Percentiles rank a stretch among this genome's conserved stretches.
Conservation (phyloP, 2,113 vertebrate genomes). For the human region GRCh38 chr20:41242001-41242500, state of each 20-base stretch:
- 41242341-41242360: background rate
- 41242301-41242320: background rate
- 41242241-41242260: background rate
- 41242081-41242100: slow-evolving; percentile 1
- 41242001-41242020: background rate
- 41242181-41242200: background rate
- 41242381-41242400: background rate
- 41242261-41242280: slow-evolving; percentile 11
- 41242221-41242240: background rate
- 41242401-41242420: background rate
- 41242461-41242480: background rate
- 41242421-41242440: background rate
- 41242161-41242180: background rate
- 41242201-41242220: slow-evolving; percentile 8
- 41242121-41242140: background rate
- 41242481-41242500: background rate
- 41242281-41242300: background rate
- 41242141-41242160: background rate
- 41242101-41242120: background rate
- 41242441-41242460: background rate
- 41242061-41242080: background rate
- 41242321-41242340: background rate
- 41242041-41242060: background rate
- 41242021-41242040: slow-evolving; percentile 38
- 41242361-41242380: background rate